These are phyloP conservation scores for Elymnias hypermnestra DNA, from an alignment of 1,140 invertebrate species.

Conservation along the genomic window DNA sequence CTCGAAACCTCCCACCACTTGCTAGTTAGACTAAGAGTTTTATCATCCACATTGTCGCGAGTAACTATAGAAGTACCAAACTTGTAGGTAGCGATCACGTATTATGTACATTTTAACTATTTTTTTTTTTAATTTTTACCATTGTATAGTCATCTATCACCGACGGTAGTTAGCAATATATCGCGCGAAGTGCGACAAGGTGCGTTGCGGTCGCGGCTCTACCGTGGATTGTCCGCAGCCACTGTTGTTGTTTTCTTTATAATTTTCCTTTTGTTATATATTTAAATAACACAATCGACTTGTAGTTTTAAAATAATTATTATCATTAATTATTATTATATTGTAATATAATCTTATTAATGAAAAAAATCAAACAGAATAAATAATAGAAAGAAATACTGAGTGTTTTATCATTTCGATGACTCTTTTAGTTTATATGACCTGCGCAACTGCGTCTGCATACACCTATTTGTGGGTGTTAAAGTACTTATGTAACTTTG, in stretches of 20 bases:
- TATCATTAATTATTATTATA: constrained; percentile 75
- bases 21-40: constrained; percentile 56
- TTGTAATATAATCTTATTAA: constrained; percentile 76
- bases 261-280: constrained; percentile 72
- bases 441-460: too few relatives aligned
- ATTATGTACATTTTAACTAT: constrained; percentile 74
- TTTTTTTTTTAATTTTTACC: constrained; percentile 69
- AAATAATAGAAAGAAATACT: constrained; percentile 67
- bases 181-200: constrained; percentile 52
- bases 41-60: constrained; percentile 35
- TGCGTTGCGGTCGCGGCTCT: constrained; percentile 26
- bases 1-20: constrained; percentile 51
- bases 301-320: constrained; percentile 73
- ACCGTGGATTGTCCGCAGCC: constrained; percentile 30
- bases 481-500: too few relatives aligned
- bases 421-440: not conserved
- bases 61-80: constrained; percentile 71
- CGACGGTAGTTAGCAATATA: constrained; percentile 60
- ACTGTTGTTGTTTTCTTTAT: constrained; percentile 66
- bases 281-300: constrained; percentile 73
- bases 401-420: constrained; percentile 35
- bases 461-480: too few relatives aligned
- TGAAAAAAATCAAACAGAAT: constrained; percentile 74
- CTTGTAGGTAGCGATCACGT: constrained; percentile 70
- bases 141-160: constrained; percentile 68